Evolutionary conservation across 1,140 invertebrate species (phyloP).

Genomic region (Temnothorax curvispinosus): DNA sequence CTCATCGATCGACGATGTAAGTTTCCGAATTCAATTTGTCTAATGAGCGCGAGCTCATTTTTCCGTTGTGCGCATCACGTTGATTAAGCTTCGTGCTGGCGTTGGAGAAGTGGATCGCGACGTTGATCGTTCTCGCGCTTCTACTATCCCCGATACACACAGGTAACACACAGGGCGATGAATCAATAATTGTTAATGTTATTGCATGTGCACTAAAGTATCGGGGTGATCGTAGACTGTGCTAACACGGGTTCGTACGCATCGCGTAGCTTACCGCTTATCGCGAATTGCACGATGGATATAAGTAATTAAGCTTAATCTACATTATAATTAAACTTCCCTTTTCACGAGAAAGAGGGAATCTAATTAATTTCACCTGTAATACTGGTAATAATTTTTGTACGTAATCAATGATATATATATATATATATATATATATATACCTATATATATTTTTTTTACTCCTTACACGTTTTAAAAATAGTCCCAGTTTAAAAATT

Average conservation of each 20-base stretch:
- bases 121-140: neutral
- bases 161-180: neutral
- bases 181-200: conserved; percentile 37
- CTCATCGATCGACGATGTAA: conserved; percentile 20
- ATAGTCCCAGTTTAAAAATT: neutral
- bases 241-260: neutral
- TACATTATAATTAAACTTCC: neutral
- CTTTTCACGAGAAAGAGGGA: neutral
- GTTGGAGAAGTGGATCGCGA: neutral
- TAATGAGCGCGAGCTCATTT: conserved; percentile 43
- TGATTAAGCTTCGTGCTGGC: conserved; percentile 12
- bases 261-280: neutral
- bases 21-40: conserved; percentile 41
- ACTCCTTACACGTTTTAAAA: neutral
- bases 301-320: conserved; percentile 1
- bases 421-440: neutral
- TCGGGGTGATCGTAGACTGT: neutral
- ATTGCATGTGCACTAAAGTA: neutral
- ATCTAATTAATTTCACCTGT: neutral
- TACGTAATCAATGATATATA: neutral
- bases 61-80: conserved; percentile 14
- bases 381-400: neutral
- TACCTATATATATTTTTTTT: too few species aligned
- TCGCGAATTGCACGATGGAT: neutral
- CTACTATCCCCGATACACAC: neutral